Evolutionary conservation across 2,888 invertebrate species (phyloP), one percentile per base, ranked within the genome.

Genomic region (Melolontha melolontha): DNA sequence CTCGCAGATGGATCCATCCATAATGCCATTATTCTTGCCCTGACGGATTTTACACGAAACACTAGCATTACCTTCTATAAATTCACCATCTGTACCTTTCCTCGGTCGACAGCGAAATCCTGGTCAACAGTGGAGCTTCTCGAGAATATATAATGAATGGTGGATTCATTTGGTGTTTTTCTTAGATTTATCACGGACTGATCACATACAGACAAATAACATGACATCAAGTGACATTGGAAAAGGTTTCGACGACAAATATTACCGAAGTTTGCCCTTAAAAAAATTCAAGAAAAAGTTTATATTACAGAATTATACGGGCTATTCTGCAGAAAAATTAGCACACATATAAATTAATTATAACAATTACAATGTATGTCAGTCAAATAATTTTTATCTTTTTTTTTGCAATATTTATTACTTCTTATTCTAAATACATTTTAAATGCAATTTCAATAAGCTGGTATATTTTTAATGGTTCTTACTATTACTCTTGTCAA

Each of bases 141-240:
- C 50, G 50, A 50, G 50, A 50, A 50, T 50, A 50, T 50, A 27
- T 50, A 50, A 50, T 50, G 50, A 50, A 50, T 50, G 27, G 27
- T 5, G 50, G 22, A 50, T 22, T 50, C 50, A 50, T 50, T 50
- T 50, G 16, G 10, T 50, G 50, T 22, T 50, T 50, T 50, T 50
- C 50, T 50, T 50, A 50, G 50, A 50, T 50, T 50, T 50, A 50
- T 17, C 50, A 14, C 14, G n/a, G 7, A 11, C 14, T 44, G 44
- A 44, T 14, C 12, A 14, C n/a, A 44, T 44, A n/a, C 7, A 22
- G 10, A 16, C 11, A 22, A 10, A 22, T 50, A 50, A 22, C 50
- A n/a, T 17, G 10, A 50, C 50, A 50, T 22, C 11, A 11, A 11
- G 27, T n/a, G 50, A 50, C 50, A 50, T 22, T 50, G 50, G 22